A percentile compares a stretch with the other conserved stretches of the same genome.
These are phyloP conservation scores for Danio kyathit DNA, from an alignment of 2,797 vertebrate genomes.

Conservation along the genomic window DNA sequence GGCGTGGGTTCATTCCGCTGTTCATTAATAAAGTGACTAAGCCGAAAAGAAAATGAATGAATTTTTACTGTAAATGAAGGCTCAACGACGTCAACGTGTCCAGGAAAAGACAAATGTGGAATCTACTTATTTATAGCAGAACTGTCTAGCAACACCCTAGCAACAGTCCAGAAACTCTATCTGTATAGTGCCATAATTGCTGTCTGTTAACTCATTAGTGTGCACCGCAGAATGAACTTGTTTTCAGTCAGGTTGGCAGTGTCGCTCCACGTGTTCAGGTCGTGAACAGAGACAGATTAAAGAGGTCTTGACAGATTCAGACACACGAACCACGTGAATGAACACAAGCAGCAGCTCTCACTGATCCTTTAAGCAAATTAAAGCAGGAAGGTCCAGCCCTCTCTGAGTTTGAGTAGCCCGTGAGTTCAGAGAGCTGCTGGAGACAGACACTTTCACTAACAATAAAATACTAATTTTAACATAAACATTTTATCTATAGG, in stretches of 20 bases:
- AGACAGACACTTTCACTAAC: too few relatives aligned
- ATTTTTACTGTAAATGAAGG: too few relatives aligned
- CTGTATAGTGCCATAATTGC: neutral
- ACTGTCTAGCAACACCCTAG: neutral
- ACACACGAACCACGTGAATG: constrained; percentile 44
- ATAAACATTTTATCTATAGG: neutral
- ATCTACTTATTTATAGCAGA: too few relatives aligned
- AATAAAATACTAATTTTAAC: neutral
- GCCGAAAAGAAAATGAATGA: too few relatives aligned
- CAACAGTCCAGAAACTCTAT: neutral
- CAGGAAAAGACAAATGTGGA: too few relatives aligned
- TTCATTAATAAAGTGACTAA: too few relatives aligned
- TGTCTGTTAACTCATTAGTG: neutral
- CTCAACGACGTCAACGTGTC: too few relatives aligned
- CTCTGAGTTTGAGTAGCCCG: neutral
- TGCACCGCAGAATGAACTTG: constrained; percentile 10
- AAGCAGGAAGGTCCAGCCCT: constrained; percentile 31
- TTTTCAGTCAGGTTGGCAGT: constrained; percentile 3
- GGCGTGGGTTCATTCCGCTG: too few relatives aligned
- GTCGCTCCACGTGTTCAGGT: constrained; percentile 13
- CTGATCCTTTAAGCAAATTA: constrained; percentile 64
- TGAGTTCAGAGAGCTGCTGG: neutral
- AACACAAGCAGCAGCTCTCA: constrained; percentile 30
- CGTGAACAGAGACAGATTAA: constrained; percentile 20
- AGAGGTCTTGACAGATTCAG: constrained; percentile 17